phyloP scores from a whole-genome alignment of 2,888 invertebrate genomes.

The Papilio elwesi region DNA sequence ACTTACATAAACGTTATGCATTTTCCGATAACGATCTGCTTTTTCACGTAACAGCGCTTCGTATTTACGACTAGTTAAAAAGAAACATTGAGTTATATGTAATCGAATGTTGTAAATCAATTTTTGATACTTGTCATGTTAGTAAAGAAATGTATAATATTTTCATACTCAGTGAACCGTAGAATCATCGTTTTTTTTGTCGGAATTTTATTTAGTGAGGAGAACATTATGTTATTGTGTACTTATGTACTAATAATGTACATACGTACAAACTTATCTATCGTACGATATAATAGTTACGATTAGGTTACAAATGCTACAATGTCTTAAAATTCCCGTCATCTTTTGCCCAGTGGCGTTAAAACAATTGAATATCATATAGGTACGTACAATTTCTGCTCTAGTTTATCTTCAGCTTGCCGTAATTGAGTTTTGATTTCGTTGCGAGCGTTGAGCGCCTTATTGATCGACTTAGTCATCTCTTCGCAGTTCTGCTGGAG shows the following conservation, averaged over 20 bases:
- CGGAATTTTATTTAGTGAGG: too few relatives aligned
- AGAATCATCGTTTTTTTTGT: too few relatives aligned
- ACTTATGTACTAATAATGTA: too few relatives aligned
- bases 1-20: conserved; percentile 65
- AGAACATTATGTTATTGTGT: too few relatives aligned
- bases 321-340: too few relatives aligned
- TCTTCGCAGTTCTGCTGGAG: conserved; percentile 64
- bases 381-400: conserved; percentile 58
- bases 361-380: background rate
- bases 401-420: conserved; percentile 55
- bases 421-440: conserved; percentile 53
- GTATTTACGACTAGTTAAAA: conserved; percentile 60
- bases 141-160: background rate
- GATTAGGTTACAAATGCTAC: too few relatives aligned
- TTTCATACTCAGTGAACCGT: too few relatives aligned
- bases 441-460: conserved; percentile 48
- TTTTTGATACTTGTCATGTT: background rate
- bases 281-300: too few relatives aligned
- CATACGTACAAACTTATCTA: too few relatives aligned
- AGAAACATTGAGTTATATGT: conserved; percentile 25
- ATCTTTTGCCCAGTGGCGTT: too few relatives aligned
- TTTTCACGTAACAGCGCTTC: conserved; percentile 63
- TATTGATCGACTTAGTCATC: conserved; percentile 53
- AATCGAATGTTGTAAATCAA: too few relatives aligned
- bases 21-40: conserved; percentile 62